phyloP scores from a whole-genome alignment of 2,888 invertebrate species.

The Chrysolina haemoptera region DNA sequence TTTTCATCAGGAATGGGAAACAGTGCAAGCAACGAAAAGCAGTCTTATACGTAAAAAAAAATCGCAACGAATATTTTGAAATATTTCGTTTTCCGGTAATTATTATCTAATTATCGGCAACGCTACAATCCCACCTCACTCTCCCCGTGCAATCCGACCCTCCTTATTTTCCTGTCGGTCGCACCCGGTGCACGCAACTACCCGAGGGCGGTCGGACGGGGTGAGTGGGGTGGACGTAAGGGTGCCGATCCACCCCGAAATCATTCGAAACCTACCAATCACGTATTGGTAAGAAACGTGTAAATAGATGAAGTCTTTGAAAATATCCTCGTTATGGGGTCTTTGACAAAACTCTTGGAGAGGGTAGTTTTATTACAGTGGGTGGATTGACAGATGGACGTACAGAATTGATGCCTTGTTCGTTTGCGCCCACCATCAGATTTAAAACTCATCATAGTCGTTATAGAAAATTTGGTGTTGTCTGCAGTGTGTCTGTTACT shows the following conservation, averaged over 20 bases:
- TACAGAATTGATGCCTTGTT: neutral
- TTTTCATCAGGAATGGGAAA: too few relatives aligned
- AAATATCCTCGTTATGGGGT: neutral
- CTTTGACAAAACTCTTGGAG: neutral
- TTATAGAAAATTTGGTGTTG: too few relatives aligned
- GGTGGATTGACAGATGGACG: neutral
- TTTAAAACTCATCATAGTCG: too few relatives aligned
- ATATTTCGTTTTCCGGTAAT: conserved; percentile 15
- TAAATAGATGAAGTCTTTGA: neutral
- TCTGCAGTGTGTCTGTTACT: too few relatives aligned
- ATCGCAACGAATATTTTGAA: neutral
- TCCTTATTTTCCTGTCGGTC: conserved; percentile 68
- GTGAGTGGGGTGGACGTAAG: conserved; percentile 48
- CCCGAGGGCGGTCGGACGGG: conserved; percentile 53
- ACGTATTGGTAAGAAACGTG: conserved; percentile 20
- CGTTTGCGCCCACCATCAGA: too few relatives aligned
- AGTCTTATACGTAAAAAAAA: neutral
- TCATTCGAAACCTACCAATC: conserved; percentile 59
- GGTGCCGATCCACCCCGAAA: conserved; percentile 53
- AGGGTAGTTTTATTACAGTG: neutral
- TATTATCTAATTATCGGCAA: conserved; percentile 23
- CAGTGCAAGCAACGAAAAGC: too few relatives aligned
- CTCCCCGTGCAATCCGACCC: conserved; percentile 53
- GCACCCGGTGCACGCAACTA: conserved; percentile 66
- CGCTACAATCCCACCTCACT: conserved; percentile 53